Evolutionary conservation across 2,888 invertebrate species (phyloP).

Genomic region (Phragmatobia fuliginosa): DNA sequence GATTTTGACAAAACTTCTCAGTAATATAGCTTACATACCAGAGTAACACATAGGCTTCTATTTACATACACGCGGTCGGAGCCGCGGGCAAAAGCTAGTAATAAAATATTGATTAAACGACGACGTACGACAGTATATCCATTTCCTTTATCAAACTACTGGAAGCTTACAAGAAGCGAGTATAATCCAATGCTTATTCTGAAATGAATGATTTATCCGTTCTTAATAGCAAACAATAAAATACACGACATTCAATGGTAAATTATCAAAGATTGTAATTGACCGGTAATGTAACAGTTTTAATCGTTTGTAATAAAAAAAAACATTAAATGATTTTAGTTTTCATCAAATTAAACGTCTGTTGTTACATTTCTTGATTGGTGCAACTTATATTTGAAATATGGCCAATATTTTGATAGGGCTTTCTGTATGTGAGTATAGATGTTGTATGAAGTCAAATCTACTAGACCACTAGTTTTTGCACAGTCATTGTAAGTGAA

Average conservation of each 20-base stretch:
- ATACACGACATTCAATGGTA: not conserved
- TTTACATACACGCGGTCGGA: too few relatives aligned
- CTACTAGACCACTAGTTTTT: not conserved
- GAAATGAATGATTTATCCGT: not conserved
- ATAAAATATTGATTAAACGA: too few relatives aligned
- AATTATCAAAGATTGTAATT: constrained; percentile 6
- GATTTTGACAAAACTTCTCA: too few relatives aligned
- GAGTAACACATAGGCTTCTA: too few relatives aligned
- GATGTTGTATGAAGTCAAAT: not conserved
- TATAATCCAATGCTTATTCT: not conserved
- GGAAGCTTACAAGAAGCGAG: not conserved
- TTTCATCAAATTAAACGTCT: not conserved
- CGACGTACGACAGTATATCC: too few relatives aligned
- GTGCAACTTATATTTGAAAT: not conserved
- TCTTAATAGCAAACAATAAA: constrained; percentile 2
- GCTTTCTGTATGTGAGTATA: constrained; percentile 12
- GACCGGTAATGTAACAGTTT: constrained; percentile 6
- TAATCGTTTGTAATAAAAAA: constrained; percentile 9
- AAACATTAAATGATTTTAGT: constrained; percentile 3
- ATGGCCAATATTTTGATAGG: constrained; percentile 9
- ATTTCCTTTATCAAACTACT: not conserved
- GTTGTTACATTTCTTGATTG: not conserved
- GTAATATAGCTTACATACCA: too few relatives aligned
- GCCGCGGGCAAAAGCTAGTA: too few relatives aligned
- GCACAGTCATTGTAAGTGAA: not conserved